Conservation (phyloP, 2,888 invertebrate genomes). For the Acanthacorydalis orientalis region DNA sequence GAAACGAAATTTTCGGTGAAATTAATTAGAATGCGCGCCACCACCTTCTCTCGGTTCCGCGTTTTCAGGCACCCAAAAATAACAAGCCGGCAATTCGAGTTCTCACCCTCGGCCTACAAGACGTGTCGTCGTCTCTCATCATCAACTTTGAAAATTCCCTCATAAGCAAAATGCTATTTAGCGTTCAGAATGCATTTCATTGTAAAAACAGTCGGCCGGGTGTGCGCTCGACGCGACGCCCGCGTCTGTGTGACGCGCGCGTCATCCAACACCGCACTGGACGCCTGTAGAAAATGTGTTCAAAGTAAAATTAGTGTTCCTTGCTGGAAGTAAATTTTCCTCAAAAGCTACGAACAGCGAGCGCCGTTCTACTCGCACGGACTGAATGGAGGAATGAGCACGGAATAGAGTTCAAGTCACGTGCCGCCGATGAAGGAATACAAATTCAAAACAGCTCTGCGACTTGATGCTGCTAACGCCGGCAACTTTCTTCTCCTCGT, state of each 20-base stretch:
- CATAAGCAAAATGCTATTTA: conserved; percentile 1
- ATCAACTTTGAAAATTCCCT: too few species aligned
- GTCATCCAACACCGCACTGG: background rate
- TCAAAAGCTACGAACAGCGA: background rate
- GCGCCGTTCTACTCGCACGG: background rate
- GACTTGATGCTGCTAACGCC: background rate
- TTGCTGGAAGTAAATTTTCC: conserved; percentile 4
- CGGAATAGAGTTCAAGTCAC: too few species aligned
- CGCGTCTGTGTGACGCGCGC: background rate
- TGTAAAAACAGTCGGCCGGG: conserved; percentile 4
- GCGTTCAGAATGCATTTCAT: conserved; percentile 4
- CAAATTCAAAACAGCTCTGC: too few species aligned
- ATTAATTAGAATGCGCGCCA: too few species aligned
- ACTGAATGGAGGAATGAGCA: too few species aligned
- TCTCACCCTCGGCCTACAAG: too few species aligned
- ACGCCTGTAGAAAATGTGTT: conserved; percentile 5
- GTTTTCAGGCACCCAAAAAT: too few species aligned
- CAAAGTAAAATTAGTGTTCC: conserved; percentile 7
- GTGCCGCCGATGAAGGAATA: too few species aligned
- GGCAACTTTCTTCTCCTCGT: background rate
- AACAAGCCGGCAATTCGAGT: too few species aligned
- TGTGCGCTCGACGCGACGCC: background rate
- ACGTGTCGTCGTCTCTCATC: too few species aligned
- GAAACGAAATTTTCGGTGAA: too few species aligned
- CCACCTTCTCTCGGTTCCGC: too few species aligned